Conservation (phyloP, 2,113 vertebrate genomes). For the Tauraco erythrolophus region DNA sequence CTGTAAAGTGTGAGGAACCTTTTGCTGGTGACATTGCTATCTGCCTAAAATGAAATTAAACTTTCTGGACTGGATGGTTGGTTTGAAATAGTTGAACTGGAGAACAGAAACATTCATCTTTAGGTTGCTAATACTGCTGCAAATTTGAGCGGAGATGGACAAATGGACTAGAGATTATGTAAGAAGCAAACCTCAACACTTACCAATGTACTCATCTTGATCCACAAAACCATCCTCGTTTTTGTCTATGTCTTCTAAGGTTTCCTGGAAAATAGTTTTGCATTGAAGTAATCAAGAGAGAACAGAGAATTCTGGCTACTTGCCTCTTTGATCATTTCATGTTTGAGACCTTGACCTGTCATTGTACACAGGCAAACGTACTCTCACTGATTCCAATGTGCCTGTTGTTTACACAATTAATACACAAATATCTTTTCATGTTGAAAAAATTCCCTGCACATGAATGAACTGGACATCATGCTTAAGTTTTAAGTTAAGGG, state of each 20-base stretch:
- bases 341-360: neutral
- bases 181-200: slow-evolving; percentile 32
- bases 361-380: neutral
- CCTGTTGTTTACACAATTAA: neutral
- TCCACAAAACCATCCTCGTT: slow-evolving; percentile 93
- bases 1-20: neutral
- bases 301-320: neutral
- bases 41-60: neutral
- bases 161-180: neutral
- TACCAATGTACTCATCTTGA: slow-evolving; percentile 97
- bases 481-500: neutral
- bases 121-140: neutral
- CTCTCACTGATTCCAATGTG: neutral
- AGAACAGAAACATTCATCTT: neutral
- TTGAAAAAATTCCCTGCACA: neutral
- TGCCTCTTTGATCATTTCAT: neutral
- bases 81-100: neutral
- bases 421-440: neutral
- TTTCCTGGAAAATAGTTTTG: slow-evolving; percentile 85
- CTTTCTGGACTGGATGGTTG: neutral
- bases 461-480: neutral
- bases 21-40: no score
- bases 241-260: slow-evolving; percentile 97
- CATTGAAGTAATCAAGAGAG: neutral
- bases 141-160: neutral